Evolutionary conservation across 2,797 vertebrate species (phyloP).

Genomic region (Melanitta fusca): DNA sequence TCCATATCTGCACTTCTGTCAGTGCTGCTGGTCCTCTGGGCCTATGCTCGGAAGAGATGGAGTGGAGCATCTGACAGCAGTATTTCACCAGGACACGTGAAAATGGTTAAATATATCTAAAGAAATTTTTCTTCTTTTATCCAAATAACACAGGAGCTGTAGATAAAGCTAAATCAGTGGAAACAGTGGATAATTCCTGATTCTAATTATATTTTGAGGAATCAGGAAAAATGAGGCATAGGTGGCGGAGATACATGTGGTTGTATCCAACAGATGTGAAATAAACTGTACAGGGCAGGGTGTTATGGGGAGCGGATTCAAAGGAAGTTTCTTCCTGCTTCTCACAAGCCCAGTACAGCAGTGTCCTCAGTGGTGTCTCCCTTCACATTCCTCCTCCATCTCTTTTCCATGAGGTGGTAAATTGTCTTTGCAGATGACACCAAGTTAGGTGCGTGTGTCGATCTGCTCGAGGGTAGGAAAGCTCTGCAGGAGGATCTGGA

Average conservation of each 20-base stretch:
- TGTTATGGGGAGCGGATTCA: not conserved
- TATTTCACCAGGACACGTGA: not conserved
- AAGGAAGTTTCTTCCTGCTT: not conserved
- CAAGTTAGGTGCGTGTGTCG: too few species aligned
- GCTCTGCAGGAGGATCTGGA: too few species aligned
- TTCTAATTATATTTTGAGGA: too few species aligned
- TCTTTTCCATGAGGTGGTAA: not conserved
- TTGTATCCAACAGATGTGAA: not conserved
- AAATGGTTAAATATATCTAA: not conserved
- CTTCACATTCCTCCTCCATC: not conserved
- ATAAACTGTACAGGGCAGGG: not conserved
- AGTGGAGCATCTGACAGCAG: not conserved
- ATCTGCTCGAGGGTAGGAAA: too few species aligned
- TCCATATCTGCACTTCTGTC: not conserved
- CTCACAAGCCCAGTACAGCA: fast-evolving
- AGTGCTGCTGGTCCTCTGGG: not conserved
- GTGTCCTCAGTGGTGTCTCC: not conserved
- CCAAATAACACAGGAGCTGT: not conserved
- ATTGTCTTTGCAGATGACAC: too few species aligned
- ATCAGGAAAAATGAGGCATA: not conserved
- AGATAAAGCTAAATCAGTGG: not conserved
- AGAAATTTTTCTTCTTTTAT: not conserved
- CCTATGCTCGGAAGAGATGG: not conserved
- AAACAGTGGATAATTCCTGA: not conserved
- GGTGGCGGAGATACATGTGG: not conserved